Evolutionary conservation across 2,888 invertebrate genomes (phyloP).

Genomic region (Stratiomys singularior): DNA sequence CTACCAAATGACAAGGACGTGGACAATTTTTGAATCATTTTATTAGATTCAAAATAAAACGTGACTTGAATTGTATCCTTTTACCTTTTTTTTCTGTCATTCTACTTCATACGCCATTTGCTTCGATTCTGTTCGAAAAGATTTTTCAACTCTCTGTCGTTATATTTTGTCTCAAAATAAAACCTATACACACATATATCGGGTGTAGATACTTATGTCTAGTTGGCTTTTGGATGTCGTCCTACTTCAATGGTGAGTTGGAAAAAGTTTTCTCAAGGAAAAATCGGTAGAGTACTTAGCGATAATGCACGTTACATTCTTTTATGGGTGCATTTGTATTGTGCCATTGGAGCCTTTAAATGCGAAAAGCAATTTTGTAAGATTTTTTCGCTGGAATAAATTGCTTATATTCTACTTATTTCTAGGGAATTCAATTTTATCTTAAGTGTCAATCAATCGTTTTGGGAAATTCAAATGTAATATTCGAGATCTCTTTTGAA

Average conservation of each 20-base stretch:
- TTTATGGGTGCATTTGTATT: too few species aligned
- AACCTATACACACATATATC: too few species aligned
- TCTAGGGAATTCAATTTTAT: too few species aligned
- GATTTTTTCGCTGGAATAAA: too few species aligned
- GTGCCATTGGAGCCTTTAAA: too few species aligned
- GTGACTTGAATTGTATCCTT: constrained; percentile 43
- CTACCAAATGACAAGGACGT: constrained; percentile 45
- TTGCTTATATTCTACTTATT: too few species aligned
- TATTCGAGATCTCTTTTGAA: too few species aligned
- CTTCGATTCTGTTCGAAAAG: background rate
- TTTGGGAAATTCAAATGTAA: too few species aligned
- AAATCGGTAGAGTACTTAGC: background rate
- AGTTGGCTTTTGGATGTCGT: background rate
- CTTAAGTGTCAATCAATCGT: too few species aligned
- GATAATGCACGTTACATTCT: too few species aligned
- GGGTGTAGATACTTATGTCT: background rate
- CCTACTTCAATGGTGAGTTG: background rate
- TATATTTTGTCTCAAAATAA: background rate
- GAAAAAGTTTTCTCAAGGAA: background rate
- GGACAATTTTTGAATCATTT: constrained; percentile 46
- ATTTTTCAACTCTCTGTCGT: background rate
- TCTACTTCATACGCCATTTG: background rate
- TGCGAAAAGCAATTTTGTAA: too few species aligned
- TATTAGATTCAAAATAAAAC: constrained; percentile 48
- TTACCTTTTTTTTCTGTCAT: background rate